Evolutionary conservation across 2,113 vertebrate genomes (phyloP).

Genomic region (Mixornis gularis): DNA sequence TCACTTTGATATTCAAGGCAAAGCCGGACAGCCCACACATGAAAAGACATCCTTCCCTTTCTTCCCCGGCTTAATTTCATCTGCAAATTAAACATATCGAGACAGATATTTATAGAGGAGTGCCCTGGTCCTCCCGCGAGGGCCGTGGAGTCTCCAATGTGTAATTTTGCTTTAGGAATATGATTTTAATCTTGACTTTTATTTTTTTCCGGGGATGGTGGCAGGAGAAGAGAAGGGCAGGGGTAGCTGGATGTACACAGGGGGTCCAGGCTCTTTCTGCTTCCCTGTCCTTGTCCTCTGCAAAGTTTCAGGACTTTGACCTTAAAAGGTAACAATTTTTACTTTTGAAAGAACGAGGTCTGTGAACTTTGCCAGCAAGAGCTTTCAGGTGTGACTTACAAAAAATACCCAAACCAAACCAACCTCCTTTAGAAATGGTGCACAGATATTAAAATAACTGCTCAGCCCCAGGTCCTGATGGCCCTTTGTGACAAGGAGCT

Average conservation of each 20-base stretch:
- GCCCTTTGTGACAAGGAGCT: not conserved
- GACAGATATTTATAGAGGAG: constrained; percentile 18
- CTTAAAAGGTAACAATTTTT: not conserved
- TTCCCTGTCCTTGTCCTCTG: not conserved
- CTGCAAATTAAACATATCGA: constrained; percentile 52
- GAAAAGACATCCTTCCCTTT: constrained; percentile 47
- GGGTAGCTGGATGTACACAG: accelerated
- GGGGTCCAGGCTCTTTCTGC: not conserved
- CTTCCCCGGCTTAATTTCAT: constrained; percentile 57
- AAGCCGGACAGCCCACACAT: constrained; percentile 43
- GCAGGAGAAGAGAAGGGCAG: not conserved
- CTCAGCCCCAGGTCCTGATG: not conserved
- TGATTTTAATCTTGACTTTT: constrained; percentile 1
- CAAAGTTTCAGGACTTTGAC: not conserved
- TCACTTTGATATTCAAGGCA: constrained; percentile 56
- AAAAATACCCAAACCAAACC: not conserved
- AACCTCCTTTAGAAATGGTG: not conserved
- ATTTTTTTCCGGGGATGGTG: not conserved
- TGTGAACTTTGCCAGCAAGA: not conserved
- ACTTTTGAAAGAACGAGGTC: accelerated
- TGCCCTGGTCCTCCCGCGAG: not conserved
- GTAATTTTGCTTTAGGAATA: constrained; percentile 35
- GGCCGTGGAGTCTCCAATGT: not conserved
- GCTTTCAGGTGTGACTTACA: not conserved
- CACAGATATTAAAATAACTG: not conserved